Evolutionary conservation across 53 echinoderm and acorn worm species (phyloP), one percentile per base, ranked within the genome.

Genomic region (Actinopyga echinites): DNA sequence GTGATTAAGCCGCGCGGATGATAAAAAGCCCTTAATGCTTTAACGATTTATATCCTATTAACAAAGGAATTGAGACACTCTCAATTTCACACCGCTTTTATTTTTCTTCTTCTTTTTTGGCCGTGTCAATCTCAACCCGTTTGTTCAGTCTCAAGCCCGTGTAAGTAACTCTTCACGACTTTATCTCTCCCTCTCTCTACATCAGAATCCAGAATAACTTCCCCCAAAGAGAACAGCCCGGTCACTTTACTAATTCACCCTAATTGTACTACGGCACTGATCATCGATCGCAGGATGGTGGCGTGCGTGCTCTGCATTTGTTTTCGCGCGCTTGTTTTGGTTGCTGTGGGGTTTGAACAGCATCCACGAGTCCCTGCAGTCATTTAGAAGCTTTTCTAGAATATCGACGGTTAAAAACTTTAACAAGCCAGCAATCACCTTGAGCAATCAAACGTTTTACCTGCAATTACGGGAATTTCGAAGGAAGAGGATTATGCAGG

Each of bases 401-500:
- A 75, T 75, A 75, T 55, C 30, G 53, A 52, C 56, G 45, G 45
- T 75, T 55, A 75, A 75, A 75, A 23, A 75, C 75, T 75, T 55
- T 31, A 54, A 19, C 75, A 75, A 75, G 52, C 75, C 53, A 29
- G 75, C 54, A 26, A 75, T 52, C 75, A 75, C 75, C 75, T 75
- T 75, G 75, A 75, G 75, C 75, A 52, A 75, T 54, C 54, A 75
- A 75, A 30, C 75, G 28, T 55, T 75, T 55, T 75, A 75, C 75
- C 75, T 75, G 53, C 24, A 54, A 55, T 75, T 43, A 75, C 53
- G 55, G 29, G 75, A 75, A 26, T 7, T 26, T 22, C 26, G 49
- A 26, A 53, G 13, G 42, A 20, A 26, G 75, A 26, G 53, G 75
- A 75, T 75, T 75, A 75, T 75, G 75, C 75, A 19, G 53, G 32